Evolutionary conservation across 2,113 vertebrate genomes (phyloP).

Genomic region (Arenaria interpres): DNA sequence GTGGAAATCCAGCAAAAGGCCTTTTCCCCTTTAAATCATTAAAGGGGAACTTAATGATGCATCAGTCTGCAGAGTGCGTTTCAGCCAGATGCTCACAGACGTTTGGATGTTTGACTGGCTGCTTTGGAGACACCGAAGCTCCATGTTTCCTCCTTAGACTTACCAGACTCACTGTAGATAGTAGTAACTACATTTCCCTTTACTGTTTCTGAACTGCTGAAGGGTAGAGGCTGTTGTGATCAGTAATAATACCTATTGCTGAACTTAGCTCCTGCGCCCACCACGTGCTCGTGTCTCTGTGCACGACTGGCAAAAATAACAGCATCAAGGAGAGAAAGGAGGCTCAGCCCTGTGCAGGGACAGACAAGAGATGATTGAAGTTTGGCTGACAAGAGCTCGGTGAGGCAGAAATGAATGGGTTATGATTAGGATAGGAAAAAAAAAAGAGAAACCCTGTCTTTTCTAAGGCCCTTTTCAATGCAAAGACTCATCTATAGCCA

Average conservation of each 20-base stretch:
- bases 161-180: neutral
- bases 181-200: neutral
- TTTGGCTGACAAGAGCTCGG: neutral
- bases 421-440: neutral
- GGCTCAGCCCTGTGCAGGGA: neutral
- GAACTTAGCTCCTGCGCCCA: neutral
- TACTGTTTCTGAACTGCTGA: neutral
- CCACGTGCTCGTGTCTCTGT: neutral
- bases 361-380: neutral
- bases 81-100: conserved; percentile 15
- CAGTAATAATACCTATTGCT: neutral
- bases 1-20: conserved; percentile 54
- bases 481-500: neutral
- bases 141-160: neutral
- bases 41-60: conserved; percentile 32
- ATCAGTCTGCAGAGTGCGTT: neutral
- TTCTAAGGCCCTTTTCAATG: neutral
- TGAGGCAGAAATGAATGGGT: neutral
- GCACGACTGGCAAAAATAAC: neutral
- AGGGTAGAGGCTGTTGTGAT: neutral
- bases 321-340: neutral
- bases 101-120: neutral
- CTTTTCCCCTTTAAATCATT: conserved; percentile 54
- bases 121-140: neutral
- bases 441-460: neutral